These are phyloP conservation scores for Rissa tridactyla DNA, from an alignment of 2,113 vertebrate genomes.

Conservation along the genomic window DNA sequence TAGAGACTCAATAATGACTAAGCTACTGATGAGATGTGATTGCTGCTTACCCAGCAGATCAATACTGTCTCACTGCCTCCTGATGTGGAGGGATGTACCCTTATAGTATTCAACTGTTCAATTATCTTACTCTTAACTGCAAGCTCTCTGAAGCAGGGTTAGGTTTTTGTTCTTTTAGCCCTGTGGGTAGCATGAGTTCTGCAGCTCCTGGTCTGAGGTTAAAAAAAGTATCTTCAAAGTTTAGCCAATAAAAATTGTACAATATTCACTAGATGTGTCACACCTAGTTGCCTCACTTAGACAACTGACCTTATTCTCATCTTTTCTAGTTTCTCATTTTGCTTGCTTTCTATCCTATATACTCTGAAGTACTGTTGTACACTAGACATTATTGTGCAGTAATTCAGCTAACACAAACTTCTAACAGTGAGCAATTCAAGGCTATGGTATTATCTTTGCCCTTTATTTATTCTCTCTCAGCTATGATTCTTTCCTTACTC, in stretches of 20 bases:
- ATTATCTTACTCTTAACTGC: background rate
- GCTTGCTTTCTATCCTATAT: background rate
- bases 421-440: background rate
- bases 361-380: background rate
- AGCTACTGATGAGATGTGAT: slow-evolving; percentile 42
- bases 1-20: slow-evolving; percentile 50
- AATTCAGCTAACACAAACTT: background rate
- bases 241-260: background rate
- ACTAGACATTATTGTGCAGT: background rate
- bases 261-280: background rate
- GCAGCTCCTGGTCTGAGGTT: background rate
- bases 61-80: slow-evolving; percentile 28
- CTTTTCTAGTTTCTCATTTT: background rate
- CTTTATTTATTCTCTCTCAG: background rate
- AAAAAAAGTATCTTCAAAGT: background rate
- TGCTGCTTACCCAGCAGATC: slow-evolving; percentile 58
- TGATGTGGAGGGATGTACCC: background rate
- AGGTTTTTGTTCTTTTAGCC: background rate
- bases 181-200: background rate
- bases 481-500: background rate
- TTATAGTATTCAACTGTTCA: background rate
- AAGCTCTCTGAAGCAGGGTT: background rate
- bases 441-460: background rate
- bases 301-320: background rate
- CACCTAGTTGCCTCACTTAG: background rate